A percentile compares a stretch with the other conserved stretches of the same genome.
phyloP scores from a whole-genome alignment of 2,888 invertebrate genomes.

The Drosophila pseudotalamancana region DNA sequence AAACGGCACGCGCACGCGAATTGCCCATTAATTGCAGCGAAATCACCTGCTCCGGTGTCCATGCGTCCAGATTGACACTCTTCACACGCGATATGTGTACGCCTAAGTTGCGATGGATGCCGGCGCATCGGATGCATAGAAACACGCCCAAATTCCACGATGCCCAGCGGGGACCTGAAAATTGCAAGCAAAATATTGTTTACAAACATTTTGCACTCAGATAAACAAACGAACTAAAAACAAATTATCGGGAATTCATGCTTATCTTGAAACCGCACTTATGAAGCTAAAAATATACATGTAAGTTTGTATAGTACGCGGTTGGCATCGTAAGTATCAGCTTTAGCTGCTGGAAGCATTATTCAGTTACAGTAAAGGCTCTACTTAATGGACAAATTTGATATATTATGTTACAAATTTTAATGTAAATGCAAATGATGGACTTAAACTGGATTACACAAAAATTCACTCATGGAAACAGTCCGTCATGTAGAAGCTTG shows the following conservation, averaged over 20 bases:
- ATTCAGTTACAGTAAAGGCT: not conserved
- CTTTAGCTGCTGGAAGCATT: not conserved
- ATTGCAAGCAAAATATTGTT: not conserved
- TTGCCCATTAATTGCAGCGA: constrained; percentile 99
- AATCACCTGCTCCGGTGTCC: constrained; percentile 99
- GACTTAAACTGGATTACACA: no score
- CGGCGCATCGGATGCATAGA: constrained; percentile 99
- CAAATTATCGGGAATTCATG: constrained; percentile 8
- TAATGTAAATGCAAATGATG: no score
- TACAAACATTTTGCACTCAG: no score
- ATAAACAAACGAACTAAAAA: constrained; percentile 10
- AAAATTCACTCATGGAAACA: not conserved
- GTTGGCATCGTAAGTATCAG: not conserved
- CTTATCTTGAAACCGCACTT: constrained; percentile 20
- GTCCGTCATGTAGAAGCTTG: not conserved
- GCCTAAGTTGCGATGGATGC: constrained; percentile 98
- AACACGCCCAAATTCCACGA: constrained; percentile 99
- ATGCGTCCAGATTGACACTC: constrained; percentile 98
- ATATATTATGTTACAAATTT: not conserved
- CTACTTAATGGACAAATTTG: not conserved
- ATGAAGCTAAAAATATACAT: constrained; percentile 8
- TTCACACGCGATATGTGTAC: constrained; percentile 99
- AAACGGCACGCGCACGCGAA: constrained; percentile 97
- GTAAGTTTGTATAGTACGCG: not conserved
- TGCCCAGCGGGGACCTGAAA: constrained; percentile 98